A percentile compares a stretch with the other conserved stretches of the same genome.
phyloP scores from a whole-genome alignment of 1,140 invertebrate genomes.

The Drosophila pallidifrons region DNA sequence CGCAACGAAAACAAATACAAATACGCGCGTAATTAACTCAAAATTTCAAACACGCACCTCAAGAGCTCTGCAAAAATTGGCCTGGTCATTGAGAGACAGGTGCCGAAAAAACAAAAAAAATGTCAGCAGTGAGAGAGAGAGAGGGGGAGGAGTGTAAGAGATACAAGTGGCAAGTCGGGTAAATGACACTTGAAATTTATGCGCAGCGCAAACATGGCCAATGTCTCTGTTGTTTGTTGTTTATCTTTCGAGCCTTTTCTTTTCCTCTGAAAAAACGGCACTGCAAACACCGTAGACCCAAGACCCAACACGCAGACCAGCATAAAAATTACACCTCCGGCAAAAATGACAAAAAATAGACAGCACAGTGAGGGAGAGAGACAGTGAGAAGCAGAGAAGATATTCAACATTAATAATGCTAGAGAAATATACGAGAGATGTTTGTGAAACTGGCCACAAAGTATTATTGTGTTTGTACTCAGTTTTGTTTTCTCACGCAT shows the following conservation, averaged over 20 bases:
- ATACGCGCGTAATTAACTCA: slow-evolving; percentile 72
- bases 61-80: slow-evolving; percentile 67
- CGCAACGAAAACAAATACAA: slow-evolving; percentile 58
- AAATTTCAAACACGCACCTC: slow-evolving; percentile 68
- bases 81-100: slow-evolving; percentile 71
- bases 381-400: background rate
- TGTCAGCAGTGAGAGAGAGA: slow-evolving; percentile 3
- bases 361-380: slow-evolving; percentile 6
- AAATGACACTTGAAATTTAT: slow-evolving; percentile 83
- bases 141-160: slow-evolving; percentile 24
- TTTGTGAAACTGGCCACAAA: slow-evolving; percentile 58
- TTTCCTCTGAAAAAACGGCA: slow-evolving; percentile 66
- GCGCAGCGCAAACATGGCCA: slow-evolving; percentile 76
- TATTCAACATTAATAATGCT: background rate
- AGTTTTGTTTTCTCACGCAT: slow-evolving; percentile 75
- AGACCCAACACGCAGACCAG: slow-evolving; percentile 41
- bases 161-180: slow-evolving; percentile 70
- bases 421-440: slow-evolving; percentile 10
- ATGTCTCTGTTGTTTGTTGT: slow-evolving; percentile 55
- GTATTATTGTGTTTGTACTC: slow-evolving; percentile 47
- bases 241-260: slow-evolving; percentile 34
- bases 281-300: slow-evolving; percentile 32
- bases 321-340: slow-evolving; percentile 71
- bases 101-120: slow-evolving; percentile 55
- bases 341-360: slow-evolving; percentile 44